Base-by-base conservation (phyloP, 2,888 invertebrate genomes). In the Epinotia demarniana region DNA sequence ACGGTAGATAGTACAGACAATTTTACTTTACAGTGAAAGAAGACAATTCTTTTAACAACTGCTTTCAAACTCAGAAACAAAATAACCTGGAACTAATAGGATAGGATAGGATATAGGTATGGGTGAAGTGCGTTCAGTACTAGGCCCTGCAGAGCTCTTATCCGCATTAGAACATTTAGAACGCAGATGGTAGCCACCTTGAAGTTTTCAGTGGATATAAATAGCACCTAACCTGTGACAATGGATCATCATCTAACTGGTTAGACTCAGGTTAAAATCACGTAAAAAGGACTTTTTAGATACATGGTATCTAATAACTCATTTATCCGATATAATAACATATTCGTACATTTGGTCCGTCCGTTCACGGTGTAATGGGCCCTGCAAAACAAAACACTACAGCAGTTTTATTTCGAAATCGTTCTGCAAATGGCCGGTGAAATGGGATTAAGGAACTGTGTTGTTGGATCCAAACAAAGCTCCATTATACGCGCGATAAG, bases 391-490 rank as follows among this genome's bases (percentile, higher is more conserved):
- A 77, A 81, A 78, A 72, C 70, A 78, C 79, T 75, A 77, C 78
- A 78, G 79, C 78, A 79, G 78, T 79, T 78, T 80, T 80, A 79
- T 81, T 84, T 79, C 76, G 78, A 82, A 79, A 85, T 84, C 82
- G 82, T 84, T 82, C 82, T 84, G 84, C 77, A 81, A 84, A 81
- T 80, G 82, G 83, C 84, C 85, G 84, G 85, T 83, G 80, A 79
- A 88, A 87, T 82, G 81, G 83, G 86, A 87, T 88, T 87, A 86
- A 84, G 82, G 83, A 84, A 79, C 81, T 83, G 83, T 79, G 78
- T 81, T 81, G 77, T 69, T 49, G 63, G 75, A 49, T 58, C 55
- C 67, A 66, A 75, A 75, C 75, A 85, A 82, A 84, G 82, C 84
- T 80, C 81, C 84, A 77, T 82, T 85, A 85, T 83, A 82, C 84